Base-by-base conservation (phyloP, 2,797 vertebrate genomes). In the Semaprochilodus insignis region DNA sequence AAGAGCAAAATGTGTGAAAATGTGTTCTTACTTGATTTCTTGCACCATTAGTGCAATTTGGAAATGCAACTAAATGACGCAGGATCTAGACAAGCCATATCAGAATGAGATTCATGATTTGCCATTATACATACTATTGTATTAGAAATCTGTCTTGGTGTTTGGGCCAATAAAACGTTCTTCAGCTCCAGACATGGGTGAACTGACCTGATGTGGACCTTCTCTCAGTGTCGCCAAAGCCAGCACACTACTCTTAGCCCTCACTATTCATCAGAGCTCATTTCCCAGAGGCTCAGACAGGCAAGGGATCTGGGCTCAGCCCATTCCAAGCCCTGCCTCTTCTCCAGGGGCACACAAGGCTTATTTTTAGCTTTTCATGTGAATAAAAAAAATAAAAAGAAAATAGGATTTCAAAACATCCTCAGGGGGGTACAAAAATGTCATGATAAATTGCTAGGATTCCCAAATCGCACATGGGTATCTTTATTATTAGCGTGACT, bases 361-460 rank as follows among this genome's bases (percentile, higher is more conserved):
- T 74, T 85, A 90, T 83, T 88, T 88, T 85, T 87, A 92, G 85
- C 63, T 80, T 52, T 90, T 71, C 78, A 82, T 88, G 83, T 87
- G 66, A 86, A 85, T 69, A 25, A 55, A 4, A 23, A 40, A 54
- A 73, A 52, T 0, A 31, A 51, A 74, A 44, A n/a, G 48, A 70
- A 48, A 52, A 78, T 48, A 48, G 5, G n/a, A 59, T 3, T 70
- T 48, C 59, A 65, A 14, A 79, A 67, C 60, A 85, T 51, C 17
- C 74, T 87, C 76, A 78, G 0, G 19, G 86, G 88, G 57, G 60
- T 67, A 36, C 10, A 84, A 77, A 86, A 77, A 67, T 90, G 88
- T 88, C 81, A 83, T 78, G 76, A 88, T 14, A 52, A 54, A 71
- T 54, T 25, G 34, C 55, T 44, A 40, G 73, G 6, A 40, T 34